Base-by-base conservation (phyloP, 2,113 vertebrate species). In the Orientallactaga bullata region DNA sequence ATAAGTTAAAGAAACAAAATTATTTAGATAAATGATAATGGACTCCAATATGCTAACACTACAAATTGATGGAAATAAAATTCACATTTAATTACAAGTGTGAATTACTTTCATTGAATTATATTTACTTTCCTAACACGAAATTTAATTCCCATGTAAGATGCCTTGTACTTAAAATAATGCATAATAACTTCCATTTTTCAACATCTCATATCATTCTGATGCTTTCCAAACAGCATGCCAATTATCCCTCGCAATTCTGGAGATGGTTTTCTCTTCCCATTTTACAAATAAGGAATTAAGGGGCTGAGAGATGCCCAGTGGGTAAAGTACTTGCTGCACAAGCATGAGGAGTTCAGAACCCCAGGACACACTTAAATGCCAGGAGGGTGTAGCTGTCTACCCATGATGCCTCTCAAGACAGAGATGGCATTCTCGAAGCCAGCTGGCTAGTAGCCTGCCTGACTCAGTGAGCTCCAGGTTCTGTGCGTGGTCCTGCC, bases 81-180 rank as follows among this genome's bases (percentile, higher is more conserved):
- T 74, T 81, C 23, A 24, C 13, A 42, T 58, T 82, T 82, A 82
- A 88, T 68, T 65, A 35, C 60, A 86, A 87, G 37, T 80, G 17
- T 55, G 12, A 82, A 74, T 66, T 87, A n/a, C n/a, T 63, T 37
- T 80, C 66, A 68, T 32, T 83, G 35, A 81, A 81, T 72, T 82
- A 58, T 12, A 72, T 30, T 86, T 87, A 39, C 18, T n/a, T 58
- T 74, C 74, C 39, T 60, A 76, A 76, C 60, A 74, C 85, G 15
- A 30, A 51, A 88, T 74, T 88, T 90, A 86, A 72, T 60, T 94
- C 60, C 55, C 60, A 81, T 61, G 90, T 94, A 69, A 23, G 35
- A 68, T 68, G 39, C 35, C 88, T 90, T 30, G 7, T 47, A 51
- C 78, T 89, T 61, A 71, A 68, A 84, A 74, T 47, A 78, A 81